Percentiles rank a stretch among this genome's conserved stretches.
These are phyloP conservation scores for Anguilla rostrata DNA, from an alignment of 2,113 vertebrate genomes.

Conservation along the genomic window DNA sequence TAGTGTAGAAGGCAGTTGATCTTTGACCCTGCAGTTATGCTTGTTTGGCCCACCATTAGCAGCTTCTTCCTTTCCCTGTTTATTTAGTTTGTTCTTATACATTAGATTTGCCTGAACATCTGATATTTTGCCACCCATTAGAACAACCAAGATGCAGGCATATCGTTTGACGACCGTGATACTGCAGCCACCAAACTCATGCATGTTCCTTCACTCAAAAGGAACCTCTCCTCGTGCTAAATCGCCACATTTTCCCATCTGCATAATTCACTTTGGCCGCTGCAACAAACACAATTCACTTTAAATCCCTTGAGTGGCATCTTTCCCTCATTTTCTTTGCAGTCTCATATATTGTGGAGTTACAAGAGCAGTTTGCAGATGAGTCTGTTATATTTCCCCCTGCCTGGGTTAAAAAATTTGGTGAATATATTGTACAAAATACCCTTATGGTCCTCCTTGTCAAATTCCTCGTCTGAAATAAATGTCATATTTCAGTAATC, in stretches of 20 bases:
- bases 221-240: not conserved
- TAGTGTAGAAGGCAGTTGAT: slow-evolving; percentile 13
- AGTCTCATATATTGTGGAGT: not conserved
- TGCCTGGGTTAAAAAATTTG: not conserved
- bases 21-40: slow-evolving; percentile 29
- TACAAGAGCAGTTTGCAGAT: not conserved
- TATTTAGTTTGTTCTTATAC: slow-evolving; percentile 37
- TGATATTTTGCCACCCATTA: slow-evolving; percentile 35
- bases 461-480: not conserved
- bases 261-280: not conserved
- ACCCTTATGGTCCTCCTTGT: not conserved
- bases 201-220: not conserved
- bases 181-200: slow-evolving; percentile 33
- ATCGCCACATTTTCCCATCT: not conserved
- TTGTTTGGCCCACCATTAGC: slow-evolving; percentile 24
- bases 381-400: not conserved
- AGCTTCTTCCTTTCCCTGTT: slow-evolving; percentile 16
- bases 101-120: slow-evolving; percentile 47
- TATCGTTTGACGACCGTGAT: slow-evolving; percentile 37
- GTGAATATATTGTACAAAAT: not conserved
- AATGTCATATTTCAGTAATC: not conserved
- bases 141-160: slow-evolving; percentile 36
- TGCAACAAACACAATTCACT: not conserved
- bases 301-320: too few relatives aligned
- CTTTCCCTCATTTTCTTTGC: not conserved